Conservation (phyloP, 92 coral and sea anemone genomes). For the Bergia puertoricense region DNA sequence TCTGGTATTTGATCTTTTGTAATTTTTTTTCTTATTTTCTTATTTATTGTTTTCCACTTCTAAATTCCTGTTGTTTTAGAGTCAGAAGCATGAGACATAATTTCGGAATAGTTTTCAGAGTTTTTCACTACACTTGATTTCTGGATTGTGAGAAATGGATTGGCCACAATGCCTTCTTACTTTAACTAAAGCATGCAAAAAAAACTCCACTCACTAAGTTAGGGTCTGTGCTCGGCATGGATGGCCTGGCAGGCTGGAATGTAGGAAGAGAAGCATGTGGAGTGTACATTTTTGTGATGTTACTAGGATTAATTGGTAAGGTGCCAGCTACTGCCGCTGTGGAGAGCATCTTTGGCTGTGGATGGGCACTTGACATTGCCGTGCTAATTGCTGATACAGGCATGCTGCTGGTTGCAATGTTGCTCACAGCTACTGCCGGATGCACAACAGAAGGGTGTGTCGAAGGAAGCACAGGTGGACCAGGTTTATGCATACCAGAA, state of each 20-base stretch:
- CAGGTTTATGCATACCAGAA: conserved; percentile 31
- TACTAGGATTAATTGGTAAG: conserved; percentile 41
- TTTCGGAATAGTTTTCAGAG: too few relatives aligned
- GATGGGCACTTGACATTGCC: conserved; percentile 39
- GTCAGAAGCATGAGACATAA: too few relatives aligned
- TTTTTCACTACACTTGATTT: too few relatives aligned
- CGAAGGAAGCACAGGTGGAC: conserved; percentile 16
- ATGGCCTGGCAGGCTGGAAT: conserved; percentile 49
- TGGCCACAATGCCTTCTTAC: background rate
- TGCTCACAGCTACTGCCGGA: conserved; percentile 39
- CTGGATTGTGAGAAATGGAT: too few relatives aligned
- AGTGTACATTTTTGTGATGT: conserved; percentile 49
- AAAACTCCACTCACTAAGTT: conserved; percentile 37
- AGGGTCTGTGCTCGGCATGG: conserved; percentile 53
- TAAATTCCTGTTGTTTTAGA: too few relatives aligned
- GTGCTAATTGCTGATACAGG: conserved; percentile 46
- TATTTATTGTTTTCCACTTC: too few relatives aligned
- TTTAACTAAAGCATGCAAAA: background rate
- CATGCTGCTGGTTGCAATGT: conserved; percentile 46
- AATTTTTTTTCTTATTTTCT: too few relatives aligned
- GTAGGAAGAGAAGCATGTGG: conserved; percentile 52
- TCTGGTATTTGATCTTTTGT: too few relatives aligned
- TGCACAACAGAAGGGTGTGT: conserved; percentile 23
- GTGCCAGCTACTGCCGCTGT: conserved; percentile 49
- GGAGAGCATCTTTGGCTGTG: conserved; percentile 55